Conservation (phyloP, 2,797 vertebrate genomes). For the Euphonia xanthogaster region DNA sequence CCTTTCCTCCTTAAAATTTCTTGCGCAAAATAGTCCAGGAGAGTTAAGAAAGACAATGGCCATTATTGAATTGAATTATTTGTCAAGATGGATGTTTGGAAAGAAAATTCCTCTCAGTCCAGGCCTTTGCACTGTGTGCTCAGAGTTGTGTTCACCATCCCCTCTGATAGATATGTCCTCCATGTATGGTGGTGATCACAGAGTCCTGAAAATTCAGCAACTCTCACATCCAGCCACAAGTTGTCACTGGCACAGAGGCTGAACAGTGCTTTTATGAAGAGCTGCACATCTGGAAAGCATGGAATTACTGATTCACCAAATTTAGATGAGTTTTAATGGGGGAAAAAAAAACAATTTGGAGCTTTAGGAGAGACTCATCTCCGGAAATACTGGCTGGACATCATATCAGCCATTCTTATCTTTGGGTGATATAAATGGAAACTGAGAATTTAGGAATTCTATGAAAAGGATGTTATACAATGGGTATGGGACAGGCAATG, state of each 20-base stretch:
- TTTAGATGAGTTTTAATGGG: not conserved
- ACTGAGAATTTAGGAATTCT: not conserved
- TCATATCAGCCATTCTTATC: not conserved
- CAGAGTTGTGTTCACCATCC: not conserved
- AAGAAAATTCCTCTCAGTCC: not conserved
- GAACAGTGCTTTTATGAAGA: not conserved
- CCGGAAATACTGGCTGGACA: not conserved
- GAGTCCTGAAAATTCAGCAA: not conserved
- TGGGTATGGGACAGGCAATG: not conserved
- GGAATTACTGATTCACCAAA: not conserved
- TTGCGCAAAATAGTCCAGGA: not conserved
- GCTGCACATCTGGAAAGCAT: not conserved
- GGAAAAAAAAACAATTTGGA: not conserved
- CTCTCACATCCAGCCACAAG: not conserved
- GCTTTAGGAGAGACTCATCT: not conserved
- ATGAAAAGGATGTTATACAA: not conserved
- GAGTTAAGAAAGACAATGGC: not conserved
- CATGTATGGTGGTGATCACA: not conserved
- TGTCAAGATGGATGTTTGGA: not conserved
- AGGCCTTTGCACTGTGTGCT: not conserved
- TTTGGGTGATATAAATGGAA: not conserved
- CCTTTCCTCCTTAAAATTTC: not conserved
- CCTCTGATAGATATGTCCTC: not conserved
- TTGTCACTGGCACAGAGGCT: not conserved
- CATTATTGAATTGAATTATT: not conserved